A percentile compares a stretch with the other conserved stretches of the same genome.
Evolutionary conservation across 1,140 invertebrate genomes (phyloP).

Genomic region (Pachypeltis micranthus): DNA sequence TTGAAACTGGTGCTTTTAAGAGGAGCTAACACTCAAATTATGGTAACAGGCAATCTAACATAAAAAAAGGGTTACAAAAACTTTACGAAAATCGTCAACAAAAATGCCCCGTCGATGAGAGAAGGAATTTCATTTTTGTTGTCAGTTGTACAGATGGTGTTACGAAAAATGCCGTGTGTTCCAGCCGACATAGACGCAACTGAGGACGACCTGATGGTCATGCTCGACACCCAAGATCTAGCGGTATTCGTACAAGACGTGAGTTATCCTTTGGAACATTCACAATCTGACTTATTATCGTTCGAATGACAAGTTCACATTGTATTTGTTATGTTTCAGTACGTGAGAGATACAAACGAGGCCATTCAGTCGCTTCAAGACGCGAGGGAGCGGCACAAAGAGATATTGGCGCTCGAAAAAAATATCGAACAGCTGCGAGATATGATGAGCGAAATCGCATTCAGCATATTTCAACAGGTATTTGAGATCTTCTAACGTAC

Average conservation of each 20-base stretch:
- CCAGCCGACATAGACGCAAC: constrained; percentile 18
- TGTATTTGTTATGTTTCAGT: constrained; percentile 15
- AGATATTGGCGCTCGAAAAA: constrained; percentile 17
- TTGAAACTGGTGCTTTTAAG: no score
- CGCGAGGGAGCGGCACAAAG: constrained; percentile 16
- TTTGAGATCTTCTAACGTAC: no score
- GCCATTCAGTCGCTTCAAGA: constrained; percentile 17
- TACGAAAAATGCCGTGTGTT: constrained; percentile 19
- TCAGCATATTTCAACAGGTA: constrained; percentile 14
- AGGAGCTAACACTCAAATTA: no score
- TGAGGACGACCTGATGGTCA: constrained; percentile 9
- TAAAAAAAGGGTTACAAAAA: no score
- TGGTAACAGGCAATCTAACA: no score
- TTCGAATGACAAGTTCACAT: no score
- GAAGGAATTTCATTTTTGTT: constrained; percentile 13
- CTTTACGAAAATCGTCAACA: neutral
- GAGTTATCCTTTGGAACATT: neutral
- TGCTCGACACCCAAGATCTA: constrained; percentile 15
- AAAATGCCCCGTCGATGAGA: neutral
- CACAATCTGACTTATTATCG: neutral
- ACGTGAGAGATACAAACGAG: constrained; percentile 15
- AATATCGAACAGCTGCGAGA: constrained; percentile 9
- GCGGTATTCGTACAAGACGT: constrained; percentile 19
- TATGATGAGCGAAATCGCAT: constrained; percentile 17
- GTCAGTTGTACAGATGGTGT: constrained; percentile 14